Evolutionary conservation across 2,113 vertebrate species (phyloP), one percentile per base, ranked within the genome.

Genomic region (Leptocoma aspasia): DNA sequence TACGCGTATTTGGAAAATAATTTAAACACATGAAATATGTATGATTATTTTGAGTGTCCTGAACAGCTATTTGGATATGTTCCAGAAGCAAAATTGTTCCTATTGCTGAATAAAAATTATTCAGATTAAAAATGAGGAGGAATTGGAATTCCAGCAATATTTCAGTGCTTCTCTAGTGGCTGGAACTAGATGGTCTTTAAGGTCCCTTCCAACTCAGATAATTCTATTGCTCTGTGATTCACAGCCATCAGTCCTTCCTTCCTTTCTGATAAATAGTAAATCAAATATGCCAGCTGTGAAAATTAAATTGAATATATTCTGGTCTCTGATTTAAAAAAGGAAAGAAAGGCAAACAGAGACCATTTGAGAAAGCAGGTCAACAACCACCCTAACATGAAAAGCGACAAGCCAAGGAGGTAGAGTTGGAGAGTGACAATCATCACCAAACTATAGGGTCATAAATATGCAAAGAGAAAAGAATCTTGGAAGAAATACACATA

Each of bases 1-100:
- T 79, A 27, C 49, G 9, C 0, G 0, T 90, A 53, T 89, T 82
- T 0, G 0, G 17, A 61, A 17, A 81, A 53, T 28, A 88, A 35
- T 24, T 80, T 76, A 44, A 75, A 72, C 17, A 52, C 18, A 17
- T 80, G 61, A 76, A 50, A 35, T 78, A 60, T 71, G 20, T 21
- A 39, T 75, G 4, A 49, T 28, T 85, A 41, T 28, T 63, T 3
- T 68, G 23, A 86, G 31, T 37, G 18, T 53, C 35, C 39, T 64
- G 39, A 79, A 37, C 22, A 35, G 6, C 21, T 76, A 13, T 44
- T 61, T 75, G 11, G 24, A 37, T 65, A 53, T 68, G 63, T 33
- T 83, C 11, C n/a, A 80, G 42, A 75, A 82, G 7, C 1, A 90
- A 82, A 92, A 64, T 13, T 57, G 54, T 72, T 13, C 6, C 18